Evolutionary conservation across 2,888 invertebrate species (phyloP).

Genomic region (Melieria crassipennis): DNA sequence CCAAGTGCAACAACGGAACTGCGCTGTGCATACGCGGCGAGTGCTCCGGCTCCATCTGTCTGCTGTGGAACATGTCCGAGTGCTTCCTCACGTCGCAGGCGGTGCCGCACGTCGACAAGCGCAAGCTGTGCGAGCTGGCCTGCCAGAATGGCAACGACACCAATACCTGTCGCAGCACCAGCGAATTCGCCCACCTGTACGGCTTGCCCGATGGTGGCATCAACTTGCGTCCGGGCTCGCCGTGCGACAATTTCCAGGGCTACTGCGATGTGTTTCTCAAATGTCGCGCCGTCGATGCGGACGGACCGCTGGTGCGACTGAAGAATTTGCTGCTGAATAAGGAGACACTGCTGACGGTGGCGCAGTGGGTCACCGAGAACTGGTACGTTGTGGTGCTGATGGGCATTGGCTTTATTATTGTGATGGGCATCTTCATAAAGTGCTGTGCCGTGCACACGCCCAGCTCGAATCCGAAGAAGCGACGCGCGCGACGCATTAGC

Average conservation of each 20-base stretch:
- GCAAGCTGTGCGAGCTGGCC: slow-evolving; percentile 95
- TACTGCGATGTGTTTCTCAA: slow-evolving; percentile 99
- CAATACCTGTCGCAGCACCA: slow-evolving; percentile 83
- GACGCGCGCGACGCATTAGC: slow-evolving; percentile 91
- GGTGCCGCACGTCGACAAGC: slow-evolving; percentile 79
- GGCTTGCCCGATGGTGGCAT: slow-evolving; percentile 83
- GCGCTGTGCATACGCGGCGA: slow-evolving; percentile 89
- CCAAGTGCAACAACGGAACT: slow-evolving; percentile 94
- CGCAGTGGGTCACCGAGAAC: slow-evolving; percentile 93
- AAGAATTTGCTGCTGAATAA: slow-evolving; percentile 95
- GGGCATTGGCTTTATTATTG: slow-evolving; percentile 89
- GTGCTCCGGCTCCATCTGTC: slow-evolving; percentile 94
- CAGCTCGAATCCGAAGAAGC: slow-evolving; percentile 97
- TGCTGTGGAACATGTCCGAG: slow-evolving; percentile 92
- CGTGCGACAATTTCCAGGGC: slow-evolving; percentile 99
- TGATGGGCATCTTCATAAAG: slow-evolving; percentile 98
- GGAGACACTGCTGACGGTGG: slow-evolving; percentile 86
- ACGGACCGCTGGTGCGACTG: slow-evolving; percentile 94
- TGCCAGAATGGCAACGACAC: slow-evolving; percentile 86
- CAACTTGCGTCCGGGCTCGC: slow-evolving; percentile 92
- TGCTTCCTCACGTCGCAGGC: slow-evolving; percentile 91
- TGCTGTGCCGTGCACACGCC: slow-evolving; percentile 99
- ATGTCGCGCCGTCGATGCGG: slow-evolving; percentile 98
- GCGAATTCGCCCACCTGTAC: slow-evolving; percentile 80
- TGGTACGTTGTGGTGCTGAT: slow-evolving; percentile 97